These are phyloP conservation scores for Parnassius apollo DNA, from an alignment of 2,888 invertebrate genomes.

Conservation along the genomic window DNA sequence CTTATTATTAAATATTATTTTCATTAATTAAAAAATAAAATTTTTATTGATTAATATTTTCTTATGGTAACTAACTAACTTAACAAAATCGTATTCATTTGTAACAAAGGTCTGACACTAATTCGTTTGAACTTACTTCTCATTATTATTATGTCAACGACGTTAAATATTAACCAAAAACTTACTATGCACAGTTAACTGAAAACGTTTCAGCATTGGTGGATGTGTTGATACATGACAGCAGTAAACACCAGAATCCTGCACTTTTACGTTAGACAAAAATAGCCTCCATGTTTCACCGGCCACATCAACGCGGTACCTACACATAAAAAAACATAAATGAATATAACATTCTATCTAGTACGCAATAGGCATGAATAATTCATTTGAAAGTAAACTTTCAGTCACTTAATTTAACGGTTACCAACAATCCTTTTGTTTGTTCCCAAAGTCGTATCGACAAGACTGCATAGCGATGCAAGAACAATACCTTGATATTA, in stretches of 20 bases:
- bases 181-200: slow-evolving; percentile 68
- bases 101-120: too few species aligned
- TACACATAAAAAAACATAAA: slow-evolving; percentile 28
- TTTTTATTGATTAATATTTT: too few species aligned
- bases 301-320: slow-evolving; percentile 70
- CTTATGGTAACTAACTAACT: too few species aligned
- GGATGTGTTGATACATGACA: slow-evolving; percentile 77
- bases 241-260: slow-evolving; percentile 72
- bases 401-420: slow-evolving; percentile 4
- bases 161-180: slow-evolving; percentile 22
- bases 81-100: too few species aligned
- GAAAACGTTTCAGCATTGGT: slow-evolving; percentile 66
- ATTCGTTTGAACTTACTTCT: too few species aligned
- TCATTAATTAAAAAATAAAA: too few species aligned
- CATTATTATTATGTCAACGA: too few species aligned
- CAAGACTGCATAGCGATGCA: slow-evolving; percentile 16
- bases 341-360: too few species aligned
- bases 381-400: slow-evolving; percentile 1
- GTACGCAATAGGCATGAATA: neutral
- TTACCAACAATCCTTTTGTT: slow-evolving; percentile 12
- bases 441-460: slow-evolving; percentile 9
- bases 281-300: slow-evolving; percentile 72
- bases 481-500: slow-evolving; percentile 25
- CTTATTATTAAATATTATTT: too few species aligned
- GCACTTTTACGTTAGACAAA: slow-evolving; percentile 57